Percentiles rank a stretch among this genome's conserved stretches.
These are phyloP conservation scores for Oreamnos americanus DNA, from an alignment of 2,113 vertebrate species.

Conservation along the genomic window DNA sequence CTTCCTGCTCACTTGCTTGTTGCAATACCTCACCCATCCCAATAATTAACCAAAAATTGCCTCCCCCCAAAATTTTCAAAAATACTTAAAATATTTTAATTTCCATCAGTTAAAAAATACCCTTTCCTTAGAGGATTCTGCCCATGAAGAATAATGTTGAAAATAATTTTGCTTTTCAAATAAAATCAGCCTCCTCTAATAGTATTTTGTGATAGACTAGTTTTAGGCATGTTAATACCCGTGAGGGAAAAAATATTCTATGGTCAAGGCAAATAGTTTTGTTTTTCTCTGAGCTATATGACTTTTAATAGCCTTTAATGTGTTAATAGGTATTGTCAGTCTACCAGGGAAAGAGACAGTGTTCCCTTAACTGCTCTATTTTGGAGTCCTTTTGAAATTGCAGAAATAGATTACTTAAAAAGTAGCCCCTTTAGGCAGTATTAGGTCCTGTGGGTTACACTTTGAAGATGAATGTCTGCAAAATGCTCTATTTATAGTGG, in stretches of 20 bases:
- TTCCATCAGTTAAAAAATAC: neutral
- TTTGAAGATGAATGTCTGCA: neutral
- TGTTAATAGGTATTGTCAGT: neutral
- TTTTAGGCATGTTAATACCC: neutral
- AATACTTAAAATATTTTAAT: neutral
- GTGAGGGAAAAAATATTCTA: neutral
- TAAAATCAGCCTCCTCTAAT: neutral
- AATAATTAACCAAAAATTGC: neutral
- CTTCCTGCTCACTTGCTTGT: neutral
- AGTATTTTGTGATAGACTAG: neutral
- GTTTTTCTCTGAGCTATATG: neutral
- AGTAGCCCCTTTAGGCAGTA: neutral
- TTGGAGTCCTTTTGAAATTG: neutral
- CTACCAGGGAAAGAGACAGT: neutral
- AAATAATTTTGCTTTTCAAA: conserved; percentile 20
- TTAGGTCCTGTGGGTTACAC: neutral
- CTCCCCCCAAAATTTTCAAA: neutral
- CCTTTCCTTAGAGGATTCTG: neutral
- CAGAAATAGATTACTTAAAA: neutral
- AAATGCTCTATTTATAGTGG: neutral
- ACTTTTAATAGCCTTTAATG: conserved; percentile 23
- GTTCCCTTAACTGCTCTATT: neutral
- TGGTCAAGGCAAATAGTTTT: neutral
- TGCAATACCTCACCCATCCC: neutral
- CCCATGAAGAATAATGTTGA: conserved; percentile 9